A percentile compares a stretch with the other conserved stretches of the same genome.
Conservation (phyloP, 1,140 invertebrate species). For the Drosophila baimaii region DNA sequence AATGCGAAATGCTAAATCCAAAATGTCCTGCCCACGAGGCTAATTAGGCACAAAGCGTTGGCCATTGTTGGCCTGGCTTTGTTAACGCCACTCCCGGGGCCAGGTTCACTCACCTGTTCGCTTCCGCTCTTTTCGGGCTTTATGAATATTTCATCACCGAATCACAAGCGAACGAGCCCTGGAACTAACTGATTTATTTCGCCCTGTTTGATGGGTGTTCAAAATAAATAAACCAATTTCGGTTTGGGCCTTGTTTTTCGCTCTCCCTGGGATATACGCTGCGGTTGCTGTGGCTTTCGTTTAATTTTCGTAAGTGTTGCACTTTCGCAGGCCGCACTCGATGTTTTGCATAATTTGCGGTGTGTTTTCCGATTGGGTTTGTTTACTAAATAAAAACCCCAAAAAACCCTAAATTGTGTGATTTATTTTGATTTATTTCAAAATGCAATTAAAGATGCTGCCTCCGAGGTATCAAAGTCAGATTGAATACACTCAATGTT, state of each 20-base stretch:
- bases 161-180: conserved; percentile 16
- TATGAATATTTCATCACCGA: conserved; percentile 63
- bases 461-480: not conserved
- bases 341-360: conserved; percentile 56
- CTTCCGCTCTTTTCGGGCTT: conserved; percentile 57
- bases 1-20: conserved; percentile 32
- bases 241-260: conserved; percentile 30
- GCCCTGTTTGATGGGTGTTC: conserved; percentile 33
- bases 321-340: conserved; percentile 28
- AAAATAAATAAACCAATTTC: conserved; percentile 50
- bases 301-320: conserved; percentile 68
- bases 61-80: conserved; percentile 67
- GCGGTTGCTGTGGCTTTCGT: conserved; percentile 32
- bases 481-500: not conserved
- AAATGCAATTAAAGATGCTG: conserved; percentile 1
- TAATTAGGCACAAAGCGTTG: conserved; percentile 76
- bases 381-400: conserved; percentile 2
- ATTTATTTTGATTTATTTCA: not conserved
- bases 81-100: conserved; percentile 31
- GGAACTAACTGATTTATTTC: conserved; percentile 40
- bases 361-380: conserved; percentile 21
- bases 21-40: conserved; percentile 58
- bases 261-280: conserved; percentile 12
- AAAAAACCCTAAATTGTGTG: not conserved
- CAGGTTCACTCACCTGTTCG: conserved; percentile 18